Evolutionary conservation across 2,113 vertebrate species (phyloP), one percentile per base, ranked within the genome.

Genomic region (Notiomystis cincta): DNA sequence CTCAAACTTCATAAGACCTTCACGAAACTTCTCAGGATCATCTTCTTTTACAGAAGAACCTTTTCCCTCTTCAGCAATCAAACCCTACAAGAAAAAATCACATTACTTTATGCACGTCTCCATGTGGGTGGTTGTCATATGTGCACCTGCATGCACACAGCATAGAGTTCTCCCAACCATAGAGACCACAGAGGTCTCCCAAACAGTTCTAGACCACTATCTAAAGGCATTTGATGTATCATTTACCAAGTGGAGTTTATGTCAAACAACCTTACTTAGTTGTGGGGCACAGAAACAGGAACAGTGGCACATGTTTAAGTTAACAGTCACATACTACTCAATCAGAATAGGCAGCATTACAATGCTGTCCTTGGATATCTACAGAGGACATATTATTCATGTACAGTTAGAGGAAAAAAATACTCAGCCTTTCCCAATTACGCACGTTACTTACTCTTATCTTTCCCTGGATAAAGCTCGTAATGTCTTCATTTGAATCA

Each of bases 381-480:
- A 33, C 37, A 69, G 23, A 45, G 27, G 6, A 44, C 2, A 2
- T 42, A 61, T 27, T 71, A 78, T n/a, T 57, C 1, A 0, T 17
- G 28, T 54, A 66, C 2, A 6, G 70, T 62, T 24, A 73, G 42
- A 78, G 19, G 11, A 54, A 66, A 92, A 65, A 72, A 61, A 22
- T 12, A 79, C 37, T 69, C 19, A 40, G 54, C 58, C 37, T 48
- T 72, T 67, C n/a, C 44, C 28, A 81, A 6, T 42, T 64, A 64
- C 5, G 19, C 42, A 57, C 82, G 62, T 45, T 87, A 98, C 99
- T 98, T 98, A 99, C 99, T 96, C 99, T 98, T 82, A 99, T 99
- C 96, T 99, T 99, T 89, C 99, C 99, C 97, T 99, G 99, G 54
- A 99, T 99, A 97, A 99, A 99, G 96, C 99, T 99, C 8, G 99